Conservation (phyloP, 2,888 invertebrate species). For the Acronicta leporina region DNA sequence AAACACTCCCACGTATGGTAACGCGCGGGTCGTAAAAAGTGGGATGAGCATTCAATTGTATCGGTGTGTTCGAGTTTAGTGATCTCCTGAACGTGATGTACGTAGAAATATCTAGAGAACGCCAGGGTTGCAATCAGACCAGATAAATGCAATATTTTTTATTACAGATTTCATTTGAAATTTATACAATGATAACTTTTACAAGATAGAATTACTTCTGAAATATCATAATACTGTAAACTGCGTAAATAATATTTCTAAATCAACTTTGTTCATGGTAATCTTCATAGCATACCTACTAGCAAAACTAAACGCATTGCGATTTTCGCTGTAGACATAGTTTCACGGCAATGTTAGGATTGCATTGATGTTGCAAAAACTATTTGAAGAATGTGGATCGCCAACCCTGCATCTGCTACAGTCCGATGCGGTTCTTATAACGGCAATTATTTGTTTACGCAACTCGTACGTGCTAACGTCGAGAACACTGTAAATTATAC, state of each 20-base stretch:
- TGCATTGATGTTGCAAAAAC: conserved; percentile 12
- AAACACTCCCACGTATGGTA: conserved; percentile 68
- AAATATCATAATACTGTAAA: conserved; percentile 12
- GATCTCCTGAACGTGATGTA: conserved; percentile 54
- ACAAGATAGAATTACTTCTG: conserved; percentile 9
- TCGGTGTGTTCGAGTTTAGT: conserved; percentile 67
- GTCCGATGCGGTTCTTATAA: conserved; percentile 66
- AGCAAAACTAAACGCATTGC: conserved; percentile 9
- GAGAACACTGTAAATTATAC: conserved; percentile 53
- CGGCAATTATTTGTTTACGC: conserved; percentile 73
- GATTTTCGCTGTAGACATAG: conserved; percentile 12
- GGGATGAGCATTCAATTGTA: conserved; percentile 72
- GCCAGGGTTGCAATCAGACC: conserved; percentile 42
- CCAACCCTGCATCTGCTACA: conserved; percentile 59
- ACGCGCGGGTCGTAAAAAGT: conserved; percentile 65
- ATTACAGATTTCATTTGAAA: conserved; percentile 29
- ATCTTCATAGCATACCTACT: conserved; percentile 14
- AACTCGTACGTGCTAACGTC: conserved; percentile 56
- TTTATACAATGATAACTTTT: conserved; percentile 13
- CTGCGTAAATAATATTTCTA: conserved; percentile 6
- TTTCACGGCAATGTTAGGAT: conserved; percentile 8
- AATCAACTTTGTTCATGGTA: conserved; percentile 6
- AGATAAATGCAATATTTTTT: not conserved
- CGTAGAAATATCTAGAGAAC: conserved; percentile 46
- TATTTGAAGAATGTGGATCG: conserved; percentile 21